These are phyloP conservation scores for Bombus sylvicola DNA, from an alignment of 1,140 invertebrate species.

Conservation along the genomic window DNA sequence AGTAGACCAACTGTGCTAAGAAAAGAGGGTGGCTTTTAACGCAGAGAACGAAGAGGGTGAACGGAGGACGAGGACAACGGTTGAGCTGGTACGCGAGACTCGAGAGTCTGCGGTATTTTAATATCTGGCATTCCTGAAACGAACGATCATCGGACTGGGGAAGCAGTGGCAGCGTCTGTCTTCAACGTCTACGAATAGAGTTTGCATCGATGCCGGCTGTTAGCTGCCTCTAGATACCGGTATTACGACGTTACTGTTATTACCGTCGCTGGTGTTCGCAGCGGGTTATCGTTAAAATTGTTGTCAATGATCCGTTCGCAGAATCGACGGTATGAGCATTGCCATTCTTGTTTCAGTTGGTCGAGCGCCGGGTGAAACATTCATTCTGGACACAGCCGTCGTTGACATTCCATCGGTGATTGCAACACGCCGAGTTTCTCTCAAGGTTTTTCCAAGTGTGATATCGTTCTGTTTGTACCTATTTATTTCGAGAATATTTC, in stretches of 20 bases:
- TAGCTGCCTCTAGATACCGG: constrained; percentile 19
- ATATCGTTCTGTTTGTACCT: not conserved
- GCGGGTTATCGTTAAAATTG: constrained; percentile 20
- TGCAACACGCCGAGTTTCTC: not conserved
- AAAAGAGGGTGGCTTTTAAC: constrained; percentile 40
- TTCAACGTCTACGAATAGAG: constrained; percentile 37
- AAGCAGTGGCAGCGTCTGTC: constrained; percentile 36
- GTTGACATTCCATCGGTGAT: constrained; percentile 10
- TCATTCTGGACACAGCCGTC: not conserved
- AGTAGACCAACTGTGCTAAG: constrained; percentile 45
- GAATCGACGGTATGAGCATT: constrained; percentile 1
- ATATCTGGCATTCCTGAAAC: constrained; percentile 82
- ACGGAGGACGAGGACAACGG: not conserved
- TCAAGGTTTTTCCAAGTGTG: not conserved
- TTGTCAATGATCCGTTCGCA: constrained; percentile 21
- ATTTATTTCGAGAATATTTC: not conserved
- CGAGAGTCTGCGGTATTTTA: constrained; percentile 82
- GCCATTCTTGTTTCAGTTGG: not conserved
- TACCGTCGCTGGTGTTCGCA: not conserved
- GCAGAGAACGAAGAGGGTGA: constrained; percentile 17
- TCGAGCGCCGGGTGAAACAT: not conserved
- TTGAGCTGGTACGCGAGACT: constrained; percentile 61
- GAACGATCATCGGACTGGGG: constrained; percentile 76
- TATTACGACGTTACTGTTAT: constrained; percentile 16
- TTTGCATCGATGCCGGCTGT: constrained; percentile 42